Conservation (phyloP, 53 echinoderm and acorn worm species). For the Holothuria scabra region DNA sequence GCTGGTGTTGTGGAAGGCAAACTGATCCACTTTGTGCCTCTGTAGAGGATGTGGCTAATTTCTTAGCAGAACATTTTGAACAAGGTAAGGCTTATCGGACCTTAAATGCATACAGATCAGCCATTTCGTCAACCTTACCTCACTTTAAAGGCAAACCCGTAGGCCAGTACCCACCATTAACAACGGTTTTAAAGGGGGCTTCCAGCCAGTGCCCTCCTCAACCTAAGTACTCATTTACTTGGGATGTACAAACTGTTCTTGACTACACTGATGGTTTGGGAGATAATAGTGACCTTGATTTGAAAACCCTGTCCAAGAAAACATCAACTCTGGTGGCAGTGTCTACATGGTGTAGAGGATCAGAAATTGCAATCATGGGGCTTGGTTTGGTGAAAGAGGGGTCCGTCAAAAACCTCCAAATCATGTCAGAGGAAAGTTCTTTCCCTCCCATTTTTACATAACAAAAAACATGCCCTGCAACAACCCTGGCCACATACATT, state of each 20-base stretch:
- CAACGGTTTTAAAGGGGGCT: not conserved
- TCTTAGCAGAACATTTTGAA: too few relatives aligned
- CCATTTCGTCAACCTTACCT: too few relatives aligned
- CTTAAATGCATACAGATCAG: too few relatives aligned
- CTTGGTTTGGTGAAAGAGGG: too few relatives aligned
- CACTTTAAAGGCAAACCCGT: not conserved
- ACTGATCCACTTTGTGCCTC: slow-evolving; percentile 3
- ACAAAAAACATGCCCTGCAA: not conserved
- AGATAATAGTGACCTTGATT: too few relatives aligned
- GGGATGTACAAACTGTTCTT: too few relatives aligned
- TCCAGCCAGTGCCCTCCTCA: not conserved
- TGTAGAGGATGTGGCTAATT: slow-evolving; percentile 11
- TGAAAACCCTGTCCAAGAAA: slow-evolving; percentile 12
- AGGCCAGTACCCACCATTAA: not conserved
- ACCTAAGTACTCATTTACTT: slow-evolving; percentile 2
- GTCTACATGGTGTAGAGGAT: too few relatives aligned
- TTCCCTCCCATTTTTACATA: not conserved
- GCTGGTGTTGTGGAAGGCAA: slow-evolving; percentile 20
- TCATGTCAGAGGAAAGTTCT: slow-evolving; percentile 8
- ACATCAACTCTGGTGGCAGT: not conserved
- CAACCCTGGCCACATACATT: not conserved
- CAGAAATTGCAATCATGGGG: slow-evolving; percentile 11
- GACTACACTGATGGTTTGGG: too few relatives aligned
- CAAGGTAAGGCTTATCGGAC: too few relatives aligned
- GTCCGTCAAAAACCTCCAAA: slow-evolving; percentile 9